These are phyloP conservation scores for Oryzias javanicus DNA, from an alignment of 2,113 vertebrate genomes.

Conservation along the genomic window DNA sequence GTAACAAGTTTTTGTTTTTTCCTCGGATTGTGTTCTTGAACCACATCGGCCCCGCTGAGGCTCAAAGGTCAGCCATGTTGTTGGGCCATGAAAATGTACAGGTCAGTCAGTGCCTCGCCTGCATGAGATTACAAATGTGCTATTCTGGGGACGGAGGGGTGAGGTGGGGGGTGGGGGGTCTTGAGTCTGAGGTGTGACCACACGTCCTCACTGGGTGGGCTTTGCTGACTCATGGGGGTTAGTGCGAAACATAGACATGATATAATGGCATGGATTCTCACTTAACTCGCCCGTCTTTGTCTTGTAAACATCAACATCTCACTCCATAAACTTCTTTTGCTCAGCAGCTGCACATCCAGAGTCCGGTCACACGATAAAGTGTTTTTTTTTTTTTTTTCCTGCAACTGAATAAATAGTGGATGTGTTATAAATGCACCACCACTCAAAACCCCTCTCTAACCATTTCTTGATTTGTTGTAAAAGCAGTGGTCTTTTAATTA, in stretches of 20 bases:
- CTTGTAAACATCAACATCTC: conserved; percentile 21
- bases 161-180: no score
- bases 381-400: conserved; percentile 62
- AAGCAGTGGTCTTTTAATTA: no score
- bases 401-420: conserved; percentile 63
- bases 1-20: conserved; percentile 12
- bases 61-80: conserved; percentile 73
- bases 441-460: neutral
- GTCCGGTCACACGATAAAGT: conserved; percentile 47
- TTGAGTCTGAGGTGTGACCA: conserved; percentile 72
- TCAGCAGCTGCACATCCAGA: conserved; percentile 37
- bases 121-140: conserved; percentile 69
- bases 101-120: conserved; percentile 56
- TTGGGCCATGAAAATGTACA: conserved; percentile 58
- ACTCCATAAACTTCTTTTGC: conserved; percentile 45
- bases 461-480: no score
- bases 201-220: conserved; percentile 50
- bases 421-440: conserved; percentile 54
- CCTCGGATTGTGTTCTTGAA: neutral
- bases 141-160: conserved; percentile 43
- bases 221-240: conserved; percentile 64
- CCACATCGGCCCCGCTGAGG: conserved; percentile 40
- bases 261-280: conserved; percentile 42
- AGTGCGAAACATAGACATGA: conserved; percentile 56
- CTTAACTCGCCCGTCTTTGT: conserved; percentile 8